A percentile compares a stretch with the other conserved stretches of the same genome.
These are phyloP conservation scores for Hyles euphorbiae DNA, from an alignment of 1,140 invertebrate species.

Conservation along the genomic window DNA sequence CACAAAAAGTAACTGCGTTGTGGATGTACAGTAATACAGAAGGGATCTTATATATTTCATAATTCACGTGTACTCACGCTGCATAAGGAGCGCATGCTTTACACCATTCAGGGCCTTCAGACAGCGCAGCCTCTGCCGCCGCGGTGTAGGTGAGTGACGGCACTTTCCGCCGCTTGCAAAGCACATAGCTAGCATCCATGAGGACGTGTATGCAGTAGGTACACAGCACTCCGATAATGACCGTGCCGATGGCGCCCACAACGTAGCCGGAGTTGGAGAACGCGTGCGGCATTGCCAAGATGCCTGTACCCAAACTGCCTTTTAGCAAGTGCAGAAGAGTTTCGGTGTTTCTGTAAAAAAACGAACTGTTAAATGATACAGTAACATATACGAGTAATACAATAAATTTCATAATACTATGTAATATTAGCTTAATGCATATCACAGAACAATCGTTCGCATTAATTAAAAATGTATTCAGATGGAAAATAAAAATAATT, in stretches of 20 bases:
- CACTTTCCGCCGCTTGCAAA: constrained; percentile 73
- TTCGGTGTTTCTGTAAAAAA: constrained; percentile 74
- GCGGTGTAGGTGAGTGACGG: constrained; percentile 83
- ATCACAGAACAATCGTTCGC: too few species aligned
- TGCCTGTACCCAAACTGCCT: constrained; percentile 84
- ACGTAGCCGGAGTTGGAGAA: constrained; percentile 82
- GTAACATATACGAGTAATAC: too few species aligned
- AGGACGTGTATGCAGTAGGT: constrained; percentile 84
- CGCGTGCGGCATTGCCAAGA: constrained; percentile 85
- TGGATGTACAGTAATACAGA: too few species aligned
- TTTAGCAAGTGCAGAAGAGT: constrained; percentile 81
- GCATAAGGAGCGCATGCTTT: constrained; percentile 78
- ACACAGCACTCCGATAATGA: constrained; percentile 80
- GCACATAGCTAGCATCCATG: constrained; percentile 73
- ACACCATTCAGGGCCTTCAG: constrained; percentile 80
- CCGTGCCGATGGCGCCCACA: constrained; percentile 77
- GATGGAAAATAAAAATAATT: too few species aligned
- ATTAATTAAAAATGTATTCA: too few species aligned
- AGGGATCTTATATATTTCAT: too few species aligned
- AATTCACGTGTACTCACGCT: constrained; percentile 49
- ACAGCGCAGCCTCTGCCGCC: constrained; percentile 81
- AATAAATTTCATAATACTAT: too few species aligned
- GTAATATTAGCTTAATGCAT: too few species aligned
- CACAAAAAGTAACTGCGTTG: too few species aligned
- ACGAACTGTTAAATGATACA: too few species aligned